Evolutionary conservation across 2,888 invertebrate genomes (phyloP), one percentile per base, ranked within the genome.

Genomic region (Harmothoe impar): DNA sequence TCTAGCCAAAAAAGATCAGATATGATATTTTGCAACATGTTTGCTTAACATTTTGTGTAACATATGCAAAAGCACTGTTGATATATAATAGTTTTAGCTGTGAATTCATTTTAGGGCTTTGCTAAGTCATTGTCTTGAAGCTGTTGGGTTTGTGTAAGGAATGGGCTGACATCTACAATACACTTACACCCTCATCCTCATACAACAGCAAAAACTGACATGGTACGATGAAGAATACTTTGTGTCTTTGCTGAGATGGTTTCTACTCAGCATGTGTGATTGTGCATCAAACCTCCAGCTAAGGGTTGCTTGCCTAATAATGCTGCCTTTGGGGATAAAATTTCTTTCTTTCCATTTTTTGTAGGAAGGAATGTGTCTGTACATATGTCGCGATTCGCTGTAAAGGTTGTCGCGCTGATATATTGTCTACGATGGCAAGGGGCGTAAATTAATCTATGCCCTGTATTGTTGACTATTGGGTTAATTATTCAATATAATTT

Each of bases 301-400:
- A 81, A 17, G 43, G 81, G 15, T 81, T 33, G 31, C 29, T 31
- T 17, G 1, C 81, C 81, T 43, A 81, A 43, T 81, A 81, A 81
- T 81, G 81, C 81, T 81, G 81, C 81, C 81, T 81, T 81, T 81
- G 0, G 35, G 43, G 81, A 35, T 35, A 35, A 81, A 81, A 81
- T 81, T 81, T 81, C 35, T 81, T 20, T 81, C 81, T 33, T 33
- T 81, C 81, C 43, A n/a, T 81, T 1, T 10, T 72, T 72, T 43
- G n/a, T 23, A 81, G 23, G 33, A n/a, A 35, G 81, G 81, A 81
- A 81, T 81, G 81, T 81, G 23, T 43, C 15, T 20, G 43, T 81
- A 25, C n/a, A 17, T n/a, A 77, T 77, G 10, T 81, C 23, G 81
- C 0, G 43, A 77, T 77, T 15, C 25, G 29, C 29, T 29, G 29